phyloP scores from a whole-genome alignment of 1,140 invertebrate genomes.

The Campodea augens region DNA sequence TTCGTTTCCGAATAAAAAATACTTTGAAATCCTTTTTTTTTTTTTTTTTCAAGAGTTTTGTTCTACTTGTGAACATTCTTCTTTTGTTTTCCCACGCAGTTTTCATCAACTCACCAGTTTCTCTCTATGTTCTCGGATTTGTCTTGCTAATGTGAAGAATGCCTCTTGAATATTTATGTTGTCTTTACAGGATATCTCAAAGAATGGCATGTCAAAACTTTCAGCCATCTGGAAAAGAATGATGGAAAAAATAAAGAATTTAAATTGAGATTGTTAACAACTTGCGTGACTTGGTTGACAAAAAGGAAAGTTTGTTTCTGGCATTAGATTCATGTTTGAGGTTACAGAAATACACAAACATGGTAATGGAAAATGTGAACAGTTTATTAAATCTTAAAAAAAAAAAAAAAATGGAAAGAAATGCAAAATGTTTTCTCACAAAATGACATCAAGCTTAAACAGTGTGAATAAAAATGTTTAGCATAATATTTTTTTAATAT shows the following conservation, averaged over 20 bases:
- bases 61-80: slow-evolving; percentile 6
- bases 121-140: slow-evolving; percentile 57
- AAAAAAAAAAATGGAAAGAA: slow-evolving; percentile 4
- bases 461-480: too few species aligned
- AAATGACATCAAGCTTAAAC: too few species aligned
- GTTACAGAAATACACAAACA: too few species aligned
- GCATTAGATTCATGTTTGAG: too few species aligned
- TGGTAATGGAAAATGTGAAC: slow-evolving; percentile 3
- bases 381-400: not conserved
- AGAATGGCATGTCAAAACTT: slow-evolving; percentile 79
- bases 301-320: too few species aligned
- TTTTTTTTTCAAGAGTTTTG: not conserved
- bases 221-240: slow-evolving; percentile 51
- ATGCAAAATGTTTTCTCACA: too few species aligned
- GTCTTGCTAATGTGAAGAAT: slow-evolving; percentile 57
- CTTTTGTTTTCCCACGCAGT: slow-evolving; percentile 24
- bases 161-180: slow-evolving; percentile 77
- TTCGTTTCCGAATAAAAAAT: too few species aligned
- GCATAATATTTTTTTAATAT: too few species aligned
- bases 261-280: too few species aligned
- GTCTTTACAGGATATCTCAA: slow-evolving; percentile 78
- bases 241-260: too few species aligned
- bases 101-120: slow-evolving; percentile 38
- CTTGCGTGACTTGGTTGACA: too few species aligned
- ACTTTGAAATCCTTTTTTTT: slow-evolving; percentile 6